A percentile compares a stretch with the other conserved stretches of the same genome.
These are phyloP conservation scores for Nothobranchius furzeri DNA, from an alignment of 2,113 vertebrate genomes.

Conservation along the genomic window DNA sequence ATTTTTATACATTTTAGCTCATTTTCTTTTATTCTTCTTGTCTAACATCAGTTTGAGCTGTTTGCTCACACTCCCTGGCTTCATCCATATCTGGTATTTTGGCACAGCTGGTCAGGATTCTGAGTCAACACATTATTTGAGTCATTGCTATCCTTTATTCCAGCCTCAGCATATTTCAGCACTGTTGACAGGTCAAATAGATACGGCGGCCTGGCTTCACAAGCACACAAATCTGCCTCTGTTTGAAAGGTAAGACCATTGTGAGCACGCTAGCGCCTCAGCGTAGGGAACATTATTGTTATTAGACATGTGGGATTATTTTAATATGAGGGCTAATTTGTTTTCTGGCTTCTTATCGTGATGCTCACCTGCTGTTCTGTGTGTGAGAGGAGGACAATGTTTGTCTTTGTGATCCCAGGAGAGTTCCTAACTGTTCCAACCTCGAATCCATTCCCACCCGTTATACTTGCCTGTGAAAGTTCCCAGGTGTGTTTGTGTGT, in stretches of 20 bases:
- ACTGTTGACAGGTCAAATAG: slow-evolving; percentile 56
- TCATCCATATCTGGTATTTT: slow-evolving; percentile 8
- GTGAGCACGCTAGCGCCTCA: slow-evolving; percentile 32
- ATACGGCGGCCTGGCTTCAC: slow-evolving; percentile 42
- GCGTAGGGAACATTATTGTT: slow-evolving; percentile 53
- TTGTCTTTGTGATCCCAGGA: slow-evolving; percentile 70
- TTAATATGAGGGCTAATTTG: slow-evolving; percentile 67
- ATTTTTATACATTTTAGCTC: too few relatives aligned
- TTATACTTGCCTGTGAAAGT: slow-evolving; percentile 48
- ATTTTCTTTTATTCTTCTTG: too few relatives aligned
- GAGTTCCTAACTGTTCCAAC: slow-evolving; percentile 62
- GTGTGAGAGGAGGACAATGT: slow-evolving; percentile 66
- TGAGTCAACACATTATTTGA: slow-evolving; percentile 13
- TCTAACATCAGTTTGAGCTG: not conserved
- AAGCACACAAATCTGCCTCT: slow-evolving; percentile 46
- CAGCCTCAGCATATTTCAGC: slow-evolving; percentile 40
- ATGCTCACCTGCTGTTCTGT: slow-evolving; percentile 67
- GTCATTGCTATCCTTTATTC: slow-evolving; percentile 36
- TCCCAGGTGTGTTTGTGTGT: slow-evolving; percentile 61
- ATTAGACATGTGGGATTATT: slow-evolving; percentile 68
- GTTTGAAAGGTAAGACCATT: slow-evolving; percentile 37
- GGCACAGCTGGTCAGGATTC: slow-evolving; percentile 43
- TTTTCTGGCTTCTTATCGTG: slow-evolving; percentile 52
- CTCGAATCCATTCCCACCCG: slow-evolving; percentile 39
- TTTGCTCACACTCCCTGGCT: not conserved